Conservation (phyloP, 2,113 vertebrate species). For the Datnioides undecimradiatus region DNA sequence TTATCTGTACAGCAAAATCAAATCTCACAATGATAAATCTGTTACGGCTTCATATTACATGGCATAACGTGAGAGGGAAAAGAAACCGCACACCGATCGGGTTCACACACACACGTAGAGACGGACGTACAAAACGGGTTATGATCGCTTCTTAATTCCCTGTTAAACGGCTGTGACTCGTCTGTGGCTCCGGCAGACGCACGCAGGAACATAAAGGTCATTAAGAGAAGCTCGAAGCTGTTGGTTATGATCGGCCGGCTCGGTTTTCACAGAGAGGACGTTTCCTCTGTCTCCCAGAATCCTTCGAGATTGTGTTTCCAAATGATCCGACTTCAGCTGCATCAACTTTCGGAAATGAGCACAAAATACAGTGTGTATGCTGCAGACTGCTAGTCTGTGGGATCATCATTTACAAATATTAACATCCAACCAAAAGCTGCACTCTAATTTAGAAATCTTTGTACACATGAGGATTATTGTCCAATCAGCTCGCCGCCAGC, state of each 20-base stretch:
- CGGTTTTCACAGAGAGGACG: not conserved
- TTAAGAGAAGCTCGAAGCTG: conserved; percentile 8
- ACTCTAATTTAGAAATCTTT: conserved; percentile 6
- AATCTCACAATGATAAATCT: conserved; percentile 89
- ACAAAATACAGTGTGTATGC: not conserved
- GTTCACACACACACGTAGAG: conserved; percentile 85
- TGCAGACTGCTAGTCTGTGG: not conserved
- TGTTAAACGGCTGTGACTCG: not conserved
- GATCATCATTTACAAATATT: conserved; percentile 1
- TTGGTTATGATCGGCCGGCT: not conserved
- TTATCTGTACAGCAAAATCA: conserved; percentile 94
- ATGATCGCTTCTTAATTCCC: conserved; percentile 24
- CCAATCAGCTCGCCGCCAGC: not conserved
- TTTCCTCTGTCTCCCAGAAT: not conserved
- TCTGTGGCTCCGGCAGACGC: not conserved
- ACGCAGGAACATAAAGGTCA: not conserved
- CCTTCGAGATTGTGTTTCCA: not conserved
- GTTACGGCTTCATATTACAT: conserved; percentile 90
- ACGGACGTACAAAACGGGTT: conserved; percentile 26
- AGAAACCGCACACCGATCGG: conserved; percentile 71
- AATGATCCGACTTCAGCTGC: conserved; percentile 1
- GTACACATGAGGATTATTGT: not conserved
- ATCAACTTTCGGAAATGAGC: not conserved
- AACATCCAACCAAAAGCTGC: conserved; percentile 24
- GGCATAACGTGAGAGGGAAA: conserved; percentile 83